phyloP scores from a whole-genome alignment of 2,888 invertebrate species.

The Drosophila ochracea region DNA sequence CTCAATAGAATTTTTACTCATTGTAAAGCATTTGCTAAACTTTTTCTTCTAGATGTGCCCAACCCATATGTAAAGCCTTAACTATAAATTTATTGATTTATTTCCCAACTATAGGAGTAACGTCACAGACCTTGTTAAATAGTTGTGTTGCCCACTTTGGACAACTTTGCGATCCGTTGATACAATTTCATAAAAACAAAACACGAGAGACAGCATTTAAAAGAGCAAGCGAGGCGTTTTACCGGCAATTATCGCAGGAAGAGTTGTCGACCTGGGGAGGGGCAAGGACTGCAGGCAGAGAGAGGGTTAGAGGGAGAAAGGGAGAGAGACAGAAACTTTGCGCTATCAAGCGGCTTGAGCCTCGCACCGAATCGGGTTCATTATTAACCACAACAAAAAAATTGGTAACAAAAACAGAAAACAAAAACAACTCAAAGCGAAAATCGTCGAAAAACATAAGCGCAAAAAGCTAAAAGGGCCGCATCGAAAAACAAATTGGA shows the following conservation, averaged over 20 bases:
- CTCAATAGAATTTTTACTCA: too few relatives aligned
- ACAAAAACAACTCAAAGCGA: constrained; percentile 20
- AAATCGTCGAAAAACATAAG: constrained; percentile 45
- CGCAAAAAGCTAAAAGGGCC: constrained; percentile 26
- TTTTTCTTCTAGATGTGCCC: background rate
- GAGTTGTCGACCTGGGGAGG: background rate
- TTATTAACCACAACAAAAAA: constrained; percentile 68
- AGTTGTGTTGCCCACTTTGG: constrained; percentile 25
- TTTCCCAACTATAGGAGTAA: background rate
- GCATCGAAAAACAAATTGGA: constrained; percentile 24
- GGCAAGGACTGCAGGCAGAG: background rate
- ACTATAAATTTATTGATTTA: background rate
- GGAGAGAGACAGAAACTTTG: constrained; percentile 10
- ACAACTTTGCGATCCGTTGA: constrained; percentile 21
- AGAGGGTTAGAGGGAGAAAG: background rate
- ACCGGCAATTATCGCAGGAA: constrained; percentile 77
- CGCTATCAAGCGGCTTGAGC: constrained; percentile 46
- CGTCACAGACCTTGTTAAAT: constrained; percentile 4
- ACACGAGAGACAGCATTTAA: constrained; percentile 70
- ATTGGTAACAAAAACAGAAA: constrained; percentile 11
- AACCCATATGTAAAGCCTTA: background rate
- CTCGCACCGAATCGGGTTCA: constrained; percentile 63
- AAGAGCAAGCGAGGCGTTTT: constrained; percentile 80
- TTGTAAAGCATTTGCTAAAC: background rate
- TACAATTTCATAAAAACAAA: constrained; percentile 56